Percentiles rank a stretch among this genome's conserved stretches.
Evolutionary conservation across 1,140 invertebrate species (phyloP).

Genomic region (Sogatella furcifera): DNA sequence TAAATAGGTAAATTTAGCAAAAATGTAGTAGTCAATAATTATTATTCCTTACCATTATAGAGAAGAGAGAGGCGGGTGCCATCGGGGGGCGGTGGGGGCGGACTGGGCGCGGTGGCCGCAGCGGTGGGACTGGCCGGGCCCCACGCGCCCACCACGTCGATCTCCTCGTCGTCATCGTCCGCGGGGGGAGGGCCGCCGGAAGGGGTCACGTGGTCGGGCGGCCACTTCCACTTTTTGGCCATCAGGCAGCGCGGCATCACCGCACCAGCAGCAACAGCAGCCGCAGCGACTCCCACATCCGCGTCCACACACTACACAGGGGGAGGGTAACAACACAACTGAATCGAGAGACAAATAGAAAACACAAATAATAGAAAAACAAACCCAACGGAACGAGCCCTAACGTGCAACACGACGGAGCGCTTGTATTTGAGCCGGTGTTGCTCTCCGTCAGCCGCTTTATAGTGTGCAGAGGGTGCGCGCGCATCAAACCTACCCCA

Average conservation of each 20-base stretch:
- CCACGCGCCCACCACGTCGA: slow-evolving; percentile 69
- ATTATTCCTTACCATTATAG: slow-evolving; percentile 22
- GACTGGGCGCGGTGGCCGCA: slow-evolving; percentile 58
- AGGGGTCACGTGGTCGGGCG: slow-evolving; percentile 38
- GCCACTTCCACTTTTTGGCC: slow-evolving; percentile 83
- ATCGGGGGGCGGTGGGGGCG: slow-evolving; percentile 39
- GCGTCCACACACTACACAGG: not conserved
- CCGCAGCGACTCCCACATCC: slow-evolving; percentile 26
- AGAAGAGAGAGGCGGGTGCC: slow-evolving; percentile 18
- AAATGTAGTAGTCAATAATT: too few species aligned
- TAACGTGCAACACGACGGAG: not conserved
- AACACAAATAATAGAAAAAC: slow-evolving; percentile 21
- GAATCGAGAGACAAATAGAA: slow-evolving; percentile 16
- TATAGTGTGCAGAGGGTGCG: slow-evolving; percentile 18
- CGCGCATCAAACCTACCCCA: slow-evolving; percentile 16
- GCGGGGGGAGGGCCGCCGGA: slow-evolving; percentile 13
- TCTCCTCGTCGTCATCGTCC: slow-evolving; percentile 64
- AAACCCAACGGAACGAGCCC: slow-evolving; percentile 17
- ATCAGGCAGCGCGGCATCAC: slow-evolving; percentile 40
- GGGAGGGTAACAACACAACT: not conserved
- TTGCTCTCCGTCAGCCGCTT: not conserved
- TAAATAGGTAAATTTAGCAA: too few species aligned
- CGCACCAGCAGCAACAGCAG: slow-evolving; percentile 25
- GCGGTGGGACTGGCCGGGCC: slow-evolving; percentile 59
- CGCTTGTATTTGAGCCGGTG: slow-evolving; percentile 11